phyloP scores from a whole-genome alignment of 2,797 vertebrate genomes.

The Sphenopsis melanotis region DNA sequence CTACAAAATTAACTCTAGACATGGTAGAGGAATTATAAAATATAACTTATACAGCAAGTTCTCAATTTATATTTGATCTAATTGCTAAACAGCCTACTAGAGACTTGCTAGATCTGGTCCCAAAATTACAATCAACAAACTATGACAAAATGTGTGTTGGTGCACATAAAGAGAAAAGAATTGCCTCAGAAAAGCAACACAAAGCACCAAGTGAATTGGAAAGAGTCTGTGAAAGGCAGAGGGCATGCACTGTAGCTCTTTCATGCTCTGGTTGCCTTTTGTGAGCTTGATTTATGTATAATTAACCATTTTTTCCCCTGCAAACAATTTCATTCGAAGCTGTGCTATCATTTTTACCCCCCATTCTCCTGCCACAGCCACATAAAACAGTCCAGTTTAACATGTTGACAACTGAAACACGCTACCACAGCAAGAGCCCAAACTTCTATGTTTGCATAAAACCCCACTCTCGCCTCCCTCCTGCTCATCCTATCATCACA shows the following conservation, averaged over 20 bases:
- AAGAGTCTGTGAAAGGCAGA: conserved; percentile 47
- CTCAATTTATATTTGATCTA: not conserved
- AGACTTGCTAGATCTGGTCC: not conserved
- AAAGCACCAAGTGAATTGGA: conserved; percentile 61
- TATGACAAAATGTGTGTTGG: not conserved
- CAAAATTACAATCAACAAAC: conserved; percentile 34
- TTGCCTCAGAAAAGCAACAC: conserved; percentile 44
- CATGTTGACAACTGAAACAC: not conserved
- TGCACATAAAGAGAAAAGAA: conserved; percentile 25
- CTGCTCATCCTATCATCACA: conserved; percentile 8
- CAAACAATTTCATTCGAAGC: conserved; percentile 20
- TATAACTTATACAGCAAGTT: not conserved
- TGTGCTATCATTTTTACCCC: not conserved
- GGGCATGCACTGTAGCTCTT: conserved; percentile 47
- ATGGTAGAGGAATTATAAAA: not conserved
- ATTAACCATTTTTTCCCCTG: conserved; percentile 51
- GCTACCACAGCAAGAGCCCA: not conserved
- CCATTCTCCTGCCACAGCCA: not conserved
- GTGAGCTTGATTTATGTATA: conserved; percentile 39
- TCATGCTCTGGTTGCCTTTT: conserved; percentile 63
- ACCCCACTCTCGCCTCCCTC: not conserved
- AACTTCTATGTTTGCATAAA: not conserved
- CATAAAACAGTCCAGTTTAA: not conserved
- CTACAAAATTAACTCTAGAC: not conserved
- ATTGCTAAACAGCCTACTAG: not conserved